Percentiles rank a stretch among this genome's conserved stretches.
phyloP scores from a whole-genome alignment of 2,888 invertebrate genomes.

The Dioctria rufipes region DNA sequence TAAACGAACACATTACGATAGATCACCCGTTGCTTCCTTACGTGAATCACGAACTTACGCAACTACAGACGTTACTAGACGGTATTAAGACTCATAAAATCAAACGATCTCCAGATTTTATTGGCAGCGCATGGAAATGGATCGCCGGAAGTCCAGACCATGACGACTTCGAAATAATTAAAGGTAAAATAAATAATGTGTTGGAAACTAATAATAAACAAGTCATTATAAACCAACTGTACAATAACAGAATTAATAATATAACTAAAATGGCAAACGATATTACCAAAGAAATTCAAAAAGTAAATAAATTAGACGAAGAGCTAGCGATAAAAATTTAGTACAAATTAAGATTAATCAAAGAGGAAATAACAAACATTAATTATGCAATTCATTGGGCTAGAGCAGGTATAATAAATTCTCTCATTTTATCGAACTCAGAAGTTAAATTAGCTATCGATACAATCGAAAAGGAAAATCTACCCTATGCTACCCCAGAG shows the following conservation, averaged over 20 bases:
- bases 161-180: conserved; percentile 15
- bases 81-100: conserved; percentile 6
- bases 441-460: conserved; percentile 37
- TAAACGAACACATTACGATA: too few relatives aligned
- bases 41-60: neutral
- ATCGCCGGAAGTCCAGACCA: conserved; percentile 22
- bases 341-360: neutral
- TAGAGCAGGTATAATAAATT: conserved; percentile 58
- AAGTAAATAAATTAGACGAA: neutral
- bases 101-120: conserved; percentile 40
- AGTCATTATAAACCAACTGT: neutral
- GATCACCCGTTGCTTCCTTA: neutral
- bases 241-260: conserved; percentile 8
- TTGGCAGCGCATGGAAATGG: conserved; percentile 41
- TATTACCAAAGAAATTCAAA: neutral
- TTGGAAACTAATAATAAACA: conserved; percentile 16
- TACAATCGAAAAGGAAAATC: neutral
- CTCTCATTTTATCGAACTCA: conserved; percentile 57
- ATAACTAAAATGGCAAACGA: neutral
- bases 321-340: too few relatives aligned
- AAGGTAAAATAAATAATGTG: conserved; percentile 31
- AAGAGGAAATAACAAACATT: neutral
- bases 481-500: conserved; percentile 43
- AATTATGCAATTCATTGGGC: conserved; percentile 55
- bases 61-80: neutral